A percentile compares a stretch with the other conserved stretches of the same genome.
Conservation (phyloP, 2,888 invertebrate species). For the Pandemis cinnamomeana region DNA sequence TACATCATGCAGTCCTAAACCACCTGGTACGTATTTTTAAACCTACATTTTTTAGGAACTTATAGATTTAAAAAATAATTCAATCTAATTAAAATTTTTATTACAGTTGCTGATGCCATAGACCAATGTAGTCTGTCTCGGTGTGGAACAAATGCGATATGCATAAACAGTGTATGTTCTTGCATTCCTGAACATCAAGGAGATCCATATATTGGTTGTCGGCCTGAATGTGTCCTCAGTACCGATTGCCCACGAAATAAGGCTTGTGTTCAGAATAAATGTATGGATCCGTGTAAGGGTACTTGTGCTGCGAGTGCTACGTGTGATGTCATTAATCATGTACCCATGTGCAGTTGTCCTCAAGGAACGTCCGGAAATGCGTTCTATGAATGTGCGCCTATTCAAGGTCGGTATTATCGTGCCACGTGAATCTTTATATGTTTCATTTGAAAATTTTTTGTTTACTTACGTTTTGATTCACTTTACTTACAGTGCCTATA, state of each 20-base stretch:
- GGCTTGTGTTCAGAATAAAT: conserved; percentile 88
- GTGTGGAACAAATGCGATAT: conserved; percentile 86
- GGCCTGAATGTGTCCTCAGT: conserved; percentile 89
- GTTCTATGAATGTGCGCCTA: conserved; percentile 85
- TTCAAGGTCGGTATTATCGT: conserved; percentile 66
- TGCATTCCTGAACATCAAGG: conserved; percentile 87
- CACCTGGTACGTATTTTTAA: conserved; percentile 62
- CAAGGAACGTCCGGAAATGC: conserved; percentile 88
- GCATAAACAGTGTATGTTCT: conserved; percentile 84
- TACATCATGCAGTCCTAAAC: conserved; percentile 77
- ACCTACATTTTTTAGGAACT: neutral
- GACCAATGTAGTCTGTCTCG: conserved; percentile 86
- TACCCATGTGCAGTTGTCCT: conserved; percentile 89
- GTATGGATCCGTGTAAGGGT: conserved; percentile 88
- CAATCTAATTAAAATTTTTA: conserved; percentile 32
- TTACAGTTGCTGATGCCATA: conserved; percentile 58
- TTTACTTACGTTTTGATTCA: neutral
- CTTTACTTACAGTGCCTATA: conserved; percentile 64
- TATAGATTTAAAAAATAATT: neutral
- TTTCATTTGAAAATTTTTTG: neutral
- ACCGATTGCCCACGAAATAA: conserved; percentile 87
- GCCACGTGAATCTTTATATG: neutral
- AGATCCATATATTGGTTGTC: conserved; percentile 87
- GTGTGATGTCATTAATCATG: conserved; percentile 89
- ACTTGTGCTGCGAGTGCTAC: conserved; percentile 88